Evolutionary conservation across 2,888 invertebrate genomes (phyloP), one percentile per base, ranked within the genome.

Genomic region (Chrysolina americana): DNA sequence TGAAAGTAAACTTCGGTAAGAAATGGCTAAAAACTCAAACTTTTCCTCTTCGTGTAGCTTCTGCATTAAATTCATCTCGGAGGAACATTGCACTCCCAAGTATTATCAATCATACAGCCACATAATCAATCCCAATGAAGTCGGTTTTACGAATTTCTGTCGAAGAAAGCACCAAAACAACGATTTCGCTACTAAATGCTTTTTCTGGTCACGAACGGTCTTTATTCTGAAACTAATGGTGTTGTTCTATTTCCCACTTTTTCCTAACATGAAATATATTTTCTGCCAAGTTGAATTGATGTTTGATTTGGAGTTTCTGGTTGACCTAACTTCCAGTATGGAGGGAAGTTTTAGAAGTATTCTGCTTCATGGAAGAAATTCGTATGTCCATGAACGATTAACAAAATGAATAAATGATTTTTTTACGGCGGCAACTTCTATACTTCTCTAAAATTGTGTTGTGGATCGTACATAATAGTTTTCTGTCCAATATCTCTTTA

Each of bases 191-290:
- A 23, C 53, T 53, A 53, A 53, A 21, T 21, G 53, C 21, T 53
- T 53, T 21, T 53, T 53, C 53, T 53, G 21, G 21, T 53, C 53
- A 53, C 53, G 19, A 53, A 53, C 53, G 21, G 21, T 13, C 53
- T 53, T 13, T 53, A 19, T 53, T 21, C 21, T 4, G 53, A 21
- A 53, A 23, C 4, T 53, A 53, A 53, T 53, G 53, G 53, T 23
- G 53, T 53, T 53, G 19, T 19, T 53, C 21, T 53, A 19, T 21
- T 53, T 53, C 23, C 53, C 53, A 21, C 21, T 13, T 53, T 53
- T 53, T 53, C 11, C 5, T 21, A 11, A 53, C 19, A 53, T 53
- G 53, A 53, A 23, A 53, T 53, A 53, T 53, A 13, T 19, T 11
- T 53, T 53, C 53, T 6, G 11, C 53, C 53, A 21, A 23, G 21